A percentile compares a stretch with the other conserved stretches of the same genome.
phyloP scores from a whole-genome alignment of 2,113 vertebrate species.

The Phalacrocorax pelagicus region DNA sequence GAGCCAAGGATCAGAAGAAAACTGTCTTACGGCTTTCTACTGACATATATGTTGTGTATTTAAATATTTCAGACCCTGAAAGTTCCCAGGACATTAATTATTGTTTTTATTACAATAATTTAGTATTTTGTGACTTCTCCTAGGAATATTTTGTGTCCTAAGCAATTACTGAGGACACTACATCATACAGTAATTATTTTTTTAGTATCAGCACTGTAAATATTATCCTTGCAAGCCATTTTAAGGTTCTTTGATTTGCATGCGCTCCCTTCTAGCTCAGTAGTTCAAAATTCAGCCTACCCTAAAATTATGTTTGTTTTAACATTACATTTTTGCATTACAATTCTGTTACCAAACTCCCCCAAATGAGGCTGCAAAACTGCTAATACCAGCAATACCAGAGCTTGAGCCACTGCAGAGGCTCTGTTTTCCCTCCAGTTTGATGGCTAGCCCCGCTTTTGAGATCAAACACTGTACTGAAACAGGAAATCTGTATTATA shows the following conservation, averaged over 20 bases:
- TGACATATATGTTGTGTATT: background rate
- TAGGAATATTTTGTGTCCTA: conserved; percentile 8
- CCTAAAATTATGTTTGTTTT: conserved; percentile 20
- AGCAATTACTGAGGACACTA: conserved; percentile 26
- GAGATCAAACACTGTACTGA: conserved; percentile 15
- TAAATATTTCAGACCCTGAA: background rate
- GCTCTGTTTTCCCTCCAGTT: background rate
- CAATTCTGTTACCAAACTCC: background rate
- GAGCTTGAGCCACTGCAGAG: background rate
- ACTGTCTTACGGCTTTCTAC: background rate
- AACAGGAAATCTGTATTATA: background rate
- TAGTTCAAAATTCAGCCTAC: background rate
- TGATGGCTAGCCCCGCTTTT: background rate
- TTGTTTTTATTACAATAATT: conserved; percentile 18
- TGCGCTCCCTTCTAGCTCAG: background rate
- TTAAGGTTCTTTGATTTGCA: background rate
- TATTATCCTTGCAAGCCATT: background rate
- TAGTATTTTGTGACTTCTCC: conserved; percentile 1
- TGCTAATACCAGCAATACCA: background rate
- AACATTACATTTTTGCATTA: conserved; percentile 14
- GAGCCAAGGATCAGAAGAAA: background rate
- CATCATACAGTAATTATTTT: background rate
- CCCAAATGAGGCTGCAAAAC: background rate
- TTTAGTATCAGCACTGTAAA: conserved; percentile 19
- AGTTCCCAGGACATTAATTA: conserved; percentile 3